Evolutionary conservation across 2,888 invertebrate genomes (phyloP), one percentile per base, ranked within the genome.

Genomic region (Coenonympha glycerion): DNA sequence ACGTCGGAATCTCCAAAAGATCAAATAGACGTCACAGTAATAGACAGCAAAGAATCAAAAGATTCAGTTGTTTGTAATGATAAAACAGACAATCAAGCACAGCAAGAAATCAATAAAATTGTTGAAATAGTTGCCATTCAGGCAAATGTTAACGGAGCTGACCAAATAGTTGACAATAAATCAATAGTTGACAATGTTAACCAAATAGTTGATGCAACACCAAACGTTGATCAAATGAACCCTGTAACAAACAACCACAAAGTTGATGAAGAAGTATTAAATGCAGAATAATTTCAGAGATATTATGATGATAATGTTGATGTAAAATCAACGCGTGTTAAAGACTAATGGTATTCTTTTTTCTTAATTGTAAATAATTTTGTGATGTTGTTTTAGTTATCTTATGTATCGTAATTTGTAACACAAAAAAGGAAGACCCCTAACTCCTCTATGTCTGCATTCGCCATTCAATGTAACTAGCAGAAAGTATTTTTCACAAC

Each of bases 391-490:
- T 9, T 3, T 26, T 6, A 16, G 6, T 28, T 26, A 9, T 9
- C 8, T 18, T n/a, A 11, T 33, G 18, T 16, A 6, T 18, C 18
- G 44, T 45, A 19, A 42, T 26, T 41, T 41, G 41, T 48, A 36
- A 49, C 24, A 34, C 41, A 42, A 49, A 15, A 11, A 19, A 6
- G n/a, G n/a, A n/a, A n/a, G n/a, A n/a, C n/a, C n/a, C n/a, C n/a
- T n/a, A n/a, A n/a, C n/a, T n/a, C n/a, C n/a, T n/a, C n/a, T n/a
- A n/a, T n/a, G n/a, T n/a, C n/a, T n/a, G n/a, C n/a, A n/a, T n/a
- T n/a, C n/a, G n/a, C n/a, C n/a, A n/a, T n/a, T n/a, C n/a, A n/a
- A n/a, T n/a, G n/a, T n/a, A n/a, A n/a, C n/a, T n/a, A n/a, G n/a
- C n/a, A n/a, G n/a, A n/a, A n/a, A n/a, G n/a, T n/a, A n/a, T n/a